phyloP scores from a whole-genome alignment of 2,888 invertebrate species.

The Xanthostigma xanthostigma region DNA sequence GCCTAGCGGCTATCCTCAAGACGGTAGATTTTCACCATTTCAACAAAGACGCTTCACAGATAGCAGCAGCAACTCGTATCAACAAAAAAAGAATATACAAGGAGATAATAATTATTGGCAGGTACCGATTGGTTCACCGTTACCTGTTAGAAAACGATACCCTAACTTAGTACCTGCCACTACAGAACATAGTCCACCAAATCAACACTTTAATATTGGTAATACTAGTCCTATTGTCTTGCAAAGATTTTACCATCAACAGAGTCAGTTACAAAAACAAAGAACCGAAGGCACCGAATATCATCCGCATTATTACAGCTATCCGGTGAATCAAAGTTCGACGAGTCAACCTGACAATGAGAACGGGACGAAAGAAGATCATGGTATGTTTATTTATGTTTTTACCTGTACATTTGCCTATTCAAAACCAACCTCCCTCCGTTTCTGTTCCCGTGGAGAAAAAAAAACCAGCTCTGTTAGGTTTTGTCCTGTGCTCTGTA shows the following conservation, averaged over 20 bases:
- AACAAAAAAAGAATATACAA: slow-evolving; percentile 13
- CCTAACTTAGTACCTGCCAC: slow-evolving; percentile 6
- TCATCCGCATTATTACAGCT: slow-evolving; percentile 6
- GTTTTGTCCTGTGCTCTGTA: too few relatives aligned
- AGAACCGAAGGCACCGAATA: slow-evolving; percentile 12
- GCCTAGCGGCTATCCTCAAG: slow-evolving; percentile 2
- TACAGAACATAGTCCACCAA: slow-evolving; percentile 8
- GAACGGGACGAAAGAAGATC: slow-evolving; percentile 1
- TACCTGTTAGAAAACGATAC: slow-evolving; percentile 25
- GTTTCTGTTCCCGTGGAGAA: too few relatives aligned
- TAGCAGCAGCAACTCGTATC: slow-evolving; percentile 14
- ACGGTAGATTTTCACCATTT: slow-evolving; percentile 11
- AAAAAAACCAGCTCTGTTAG: too few relatives aligned
- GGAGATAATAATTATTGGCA: slow-evolving; percentile 22
- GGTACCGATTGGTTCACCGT: slow-evolving; percentile 27
- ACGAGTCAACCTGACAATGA: slow-evolving; percentile 1
- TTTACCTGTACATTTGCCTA: too few relatives aligned
- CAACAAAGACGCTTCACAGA: slow-evolving; percentile 10
- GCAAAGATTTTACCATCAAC: slow-evolving; percentile 65
- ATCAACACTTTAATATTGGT: slow-evolving; percentile 32
- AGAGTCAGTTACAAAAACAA: slow-evolving; percentile 47
- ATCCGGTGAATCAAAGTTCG: not conserved
- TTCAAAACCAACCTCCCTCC: too few relatives aligned
- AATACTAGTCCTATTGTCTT: slow-evolving; percentile 66
- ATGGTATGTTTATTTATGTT: not conserved